These are phyloP conservation scores for Cheumatopsyche charites DNA, from an alignment of 1,140 invertebrate genomes.

Conservation along the genomic window DNA sequence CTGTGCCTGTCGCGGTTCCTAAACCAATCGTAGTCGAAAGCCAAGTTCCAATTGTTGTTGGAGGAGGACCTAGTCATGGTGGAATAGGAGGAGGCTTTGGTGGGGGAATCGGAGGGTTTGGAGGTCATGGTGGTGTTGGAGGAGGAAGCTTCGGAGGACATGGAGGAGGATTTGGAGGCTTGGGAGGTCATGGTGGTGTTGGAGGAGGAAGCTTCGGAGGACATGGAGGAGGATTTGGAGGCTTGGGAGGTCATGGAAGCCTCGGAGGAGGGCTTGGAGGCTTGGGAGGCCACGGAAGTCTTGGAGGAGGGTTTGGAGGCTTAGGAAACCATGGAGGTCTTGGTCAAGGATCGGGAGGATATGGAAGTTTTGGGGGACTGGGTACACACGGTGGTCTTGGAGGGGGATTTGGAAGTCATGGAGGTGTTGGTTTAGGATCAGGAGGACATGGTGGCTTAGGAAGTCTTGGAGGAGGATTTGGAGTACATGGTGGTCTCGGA, in stretches of 20 bases:
- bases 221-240: conserved; percentile 40
- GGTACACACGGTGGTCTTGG: conserved; percentile 28
- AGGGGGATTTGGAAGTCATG: too few species aligned
- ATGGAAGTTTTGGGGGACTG: conserved; percentile 10
- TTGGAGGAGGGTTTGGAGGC: conserved; percentile 11
- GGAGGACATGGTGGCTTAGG: conserved; percentile 40
- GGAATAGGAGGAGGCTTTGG: conserved; percentile 42
- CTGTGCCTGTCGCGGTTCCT: conserved; percentile 37
- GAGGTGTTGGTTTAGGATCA: conserved; percentile 28
- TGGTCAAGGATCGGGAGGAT: conserved; percentile 10
- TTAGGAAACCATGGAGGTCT: too few species aligned
- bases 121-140: not conserved
- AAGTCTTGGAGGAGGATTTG: too few species aligned
- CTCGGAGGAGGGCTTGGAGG: conserved; percentile 41
- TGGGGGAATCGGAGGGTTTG: conserved; percentile 40
- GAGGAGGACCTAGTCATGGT: conserved; percentile 47
- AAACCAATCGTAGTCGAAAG: conserved; percentile 38
- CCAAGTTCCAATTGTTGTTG: conserved; percentile 49
- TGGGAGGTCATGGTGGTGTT: not conserved
- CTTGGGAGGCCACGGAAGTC: conserved; percentile 33
- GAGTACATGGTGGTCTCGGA: too few species aligned
- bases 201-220: conserved; percentile 9
- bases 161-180: conserved; percentile 41
- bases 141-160: conserved; percentile 27
- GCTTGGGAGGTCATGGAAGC: conserved; percentile 25